Evolutionary conservation across 2,888 invertebrate genomes (phyloP).

Genomic region (Girardia tigrina): DNA sequence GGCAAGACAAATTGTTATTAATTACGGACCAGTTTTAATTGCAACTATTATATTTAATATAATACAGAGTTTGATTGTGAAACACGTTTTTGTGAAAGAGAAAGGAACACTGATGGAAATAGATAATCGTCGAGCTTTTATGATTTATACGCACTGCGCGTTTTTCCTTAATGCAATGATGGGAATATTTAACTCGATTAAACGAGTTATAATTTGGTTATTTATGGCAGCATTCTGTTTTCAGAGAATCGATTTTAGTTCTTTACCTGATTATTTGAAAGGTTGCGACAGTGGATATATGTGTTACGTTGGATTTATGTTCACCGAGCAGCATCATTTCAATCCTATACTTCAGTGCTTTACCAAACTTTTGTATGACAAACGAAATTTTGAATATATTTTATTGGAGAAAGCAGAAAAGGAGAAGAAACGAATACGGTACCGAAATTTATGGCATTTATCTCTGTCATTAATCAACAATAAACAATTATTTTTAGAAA

Average conservation of each 20-base stretch:
- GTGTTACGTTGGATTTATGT: not conserved
- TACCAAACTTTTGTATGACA: not conserved
- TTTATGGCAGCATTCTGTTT: conserved; percentile 28
- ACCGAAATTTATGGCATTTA: not conserved
- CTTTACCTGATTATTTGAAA: not conserved
- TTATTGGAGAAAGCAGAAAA: too few species aligned
- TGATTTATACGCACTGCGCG: conserved; percentile 28
- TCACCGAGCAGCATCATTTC: not conserved
- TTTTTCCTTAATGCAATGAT: conserved; percentile 30
- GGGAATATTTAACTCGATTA: conserved; percentile 18
- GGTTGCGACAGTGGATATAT: conserved; percentile 3
- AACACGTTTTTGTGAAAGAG: conserved; percentile 21
- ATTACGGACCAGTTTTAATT: not conserved
- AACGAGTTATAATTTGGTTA: conserved; percentile 18
- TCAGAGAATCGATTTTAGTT: conserved; percentile 25
- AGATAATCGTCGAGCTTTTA: conserved; percentile 24
- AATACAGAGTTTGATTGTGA: not conserved
- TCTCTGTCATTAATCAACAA: not conserved
- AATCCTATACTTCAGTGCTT: not conserved
- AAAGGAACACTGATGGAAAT: not conserved
- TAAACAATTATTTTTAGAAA: not conserved
- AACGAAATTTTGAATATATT: too few species aligned
- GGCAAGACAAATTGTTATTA: not conserved
- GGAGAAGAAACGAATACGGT: not conserved
- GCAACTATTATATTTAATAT: conserved; percentile 24